Percentiles rank a stretch among this genome's conserved stretches.
Conservation (phyloP, 1,140 invertebrate genomes). For the Philopotamus ludificatus region DNA sequence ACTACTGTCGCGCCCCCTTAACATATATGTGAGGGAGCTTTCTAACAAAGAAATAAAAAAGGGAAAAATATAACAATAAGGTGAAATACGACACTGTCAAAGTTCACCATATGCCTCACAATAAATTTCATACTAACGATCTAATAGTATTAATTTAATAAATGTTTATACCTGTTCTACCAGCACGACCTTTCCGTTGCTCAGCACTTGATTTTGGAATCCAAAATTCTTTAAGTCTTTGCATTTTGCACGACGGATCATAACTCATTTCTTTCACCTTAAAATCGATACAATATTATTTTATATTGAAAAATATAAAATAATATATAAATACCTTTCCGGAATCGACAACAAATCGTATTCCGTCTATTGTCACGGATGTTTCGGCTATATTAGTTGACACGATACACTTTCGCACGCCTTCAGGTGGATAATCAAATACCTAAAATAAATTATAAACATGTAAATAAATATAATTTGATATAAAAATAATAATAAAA, state of each 20-base stretch:
- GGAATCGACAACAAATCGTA: conserved; percentile 96
- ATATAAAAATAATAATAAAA: conserved; percentile 10
- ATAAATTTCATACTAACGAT: too few species aligned
- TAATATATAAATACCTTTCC: conserved; percentile 69
- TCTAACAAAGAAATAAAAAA: neutral
- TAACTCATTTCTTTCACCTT: conserved; percentile 91
- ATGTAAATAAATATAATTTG: neutral
- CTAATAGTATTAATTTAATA: conserved; percentile 40
- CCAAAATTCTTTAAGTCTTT: conserved; percentile 90
- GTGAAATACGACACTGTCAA: too few species aligned
- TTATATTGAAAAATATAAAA: neutral
- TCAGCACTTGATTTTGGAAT: conserved; percentile 96
- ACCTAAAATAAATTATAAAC: conserved; percentile 60
- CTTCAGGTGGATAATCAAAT: conserved; percentile 95
- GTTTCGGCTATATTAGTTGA: conserved; percentile 99
- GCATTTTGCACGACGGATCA: conserved; percentile 85
- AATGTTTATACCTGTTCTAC: conserved; percentile 68
- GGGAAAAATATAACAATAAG: too few species aligned
- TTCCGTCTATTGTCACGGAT: conserved; percentile 97
- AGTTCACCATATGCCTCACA: neutral
- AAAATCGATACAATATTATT: conserved; percentile 27
- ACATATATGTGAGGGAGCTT: too few species aligned
- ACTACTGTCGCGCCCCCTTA: too few species aligned
- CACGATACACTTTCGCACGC: conserved; percentile 94
- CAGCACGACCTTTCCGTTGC: conserved; percentile 93